These are phyloP conservation scores for Xestia ashworthii DNA, from an alignment of 2,888 invertebrate species.

Conservation along the genomic window DNA sequence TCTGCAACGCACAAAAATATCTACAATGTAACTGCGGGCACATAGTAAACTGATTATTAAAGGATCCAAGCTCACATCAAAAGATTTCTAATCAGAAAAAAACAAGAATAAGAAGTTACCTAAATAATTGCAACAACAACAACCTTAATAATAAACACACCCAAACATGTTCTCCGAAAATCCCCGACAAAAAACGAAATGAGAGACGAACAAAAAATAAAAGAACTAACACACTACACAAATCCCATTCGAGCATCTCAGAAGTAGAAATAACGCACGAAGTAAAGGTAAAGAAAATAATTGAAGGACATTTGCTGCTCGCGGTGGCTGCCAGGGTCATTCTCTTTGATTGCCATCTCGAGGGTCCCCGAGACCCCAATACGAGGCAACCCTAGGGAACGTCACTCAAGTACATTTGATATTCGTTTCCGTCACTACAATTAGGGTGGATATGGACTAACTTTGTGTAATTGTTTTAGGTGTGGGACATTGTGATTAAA, in stretches of 20 bases:
- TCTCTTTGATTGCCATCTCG: conserved; percentile 66
- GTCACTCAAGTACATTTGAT: conserved; percentile 68
- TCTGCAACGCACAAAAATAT: too few relatives aligned
- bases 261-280: conserved; percentile 52
- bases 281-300: conserved; percentile 66
- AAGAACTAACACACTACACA: conserved; percentile 42
- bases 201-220: conserved; percentile 56
- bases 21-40: background rate
- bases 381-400: conserved; percentile 61
- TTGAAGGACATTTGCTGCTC: conserved; percentile 65
- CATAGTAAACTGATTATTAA: background rate
- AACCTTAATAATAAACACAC: conserved; percentile 26
- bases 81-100: background rate
- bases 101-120: background rate
- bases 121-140: conserved; percentile 43
- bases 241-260: conserved; percentile 52
- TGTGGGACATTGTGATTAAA: conserved; percentile 39
- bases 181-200: conserved; percentile 47
- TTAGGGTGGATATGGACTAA: conserved; percentile 57
- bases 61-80: background rate
- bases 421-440: conserved; percentile 64
- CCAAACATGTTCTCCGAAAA: conserved; percentile 46
- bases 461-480: conserved; percentile 46
- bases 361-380: conserved; percentile 63
- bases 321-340: conserved; percentile 61